Evolutionary conservation across 2,113 vertebrate genomes (phyloP).

Genomic region (Rhinopomastus cyanomelas): DNA sequence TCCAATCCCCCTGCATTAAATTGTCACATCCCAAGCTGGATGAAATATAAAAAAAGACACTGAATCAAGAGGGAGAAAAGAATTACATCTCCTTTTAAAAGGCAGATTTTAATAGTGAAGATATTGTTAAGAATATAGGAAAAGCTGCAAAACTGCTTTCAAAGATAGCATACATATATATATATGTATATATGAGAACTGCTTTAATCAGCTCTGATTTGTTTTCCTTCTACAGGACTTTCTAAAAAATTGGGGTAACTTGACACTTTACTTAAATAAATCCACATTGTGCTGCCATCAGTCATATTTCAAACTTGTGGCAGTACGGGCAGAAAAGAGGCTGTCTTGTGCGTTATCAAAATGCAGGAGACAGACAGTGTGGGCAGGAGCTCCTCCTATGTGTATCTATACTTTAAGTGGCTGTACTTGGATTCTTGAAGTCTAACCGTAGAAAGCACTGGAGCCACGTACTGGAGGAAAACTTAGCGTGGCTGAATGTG

Average conservation of each 20-base stretch:
- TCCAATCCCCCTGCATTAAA: background rate
- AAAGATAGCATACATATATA: background rate
- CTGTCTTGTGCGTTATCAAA: too few species aligned
- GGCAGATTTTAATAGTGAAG: background rate
- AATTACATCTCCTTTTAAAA: background rate
- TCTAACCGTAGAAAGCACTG: background rate
- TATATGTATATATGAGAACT: background rate
- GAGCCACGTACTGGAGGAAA: background rate
- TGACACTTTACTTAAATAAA: background rate
- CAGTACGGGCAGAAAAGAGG: too few species aligned
- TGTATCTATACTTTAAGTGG: background rate
- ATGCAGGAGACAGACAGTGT: background rate
- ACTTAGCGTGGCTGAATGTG: background rate
- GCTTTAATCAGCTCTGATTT: background rate
- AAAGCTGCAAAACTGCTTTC: background rate
- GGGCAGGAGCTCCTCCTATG: background rate
- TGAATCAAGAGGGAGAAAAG: background rate
- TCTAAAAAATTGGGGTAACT: background rate
- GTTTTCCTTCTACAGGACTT: background rate
- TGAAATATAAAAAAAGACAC: background rate
- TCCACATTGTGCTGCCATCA: background rate
- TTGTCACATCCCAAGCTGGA: background rate
- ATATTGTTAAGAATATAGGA: background rate
- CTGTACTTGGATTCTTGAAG: background rate
- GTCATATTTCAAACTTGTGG: background rate